Base-by-base conservation (phyloP, 1,140 invertebrate genomes). In the Ceratosolen solmsi region DNA sequence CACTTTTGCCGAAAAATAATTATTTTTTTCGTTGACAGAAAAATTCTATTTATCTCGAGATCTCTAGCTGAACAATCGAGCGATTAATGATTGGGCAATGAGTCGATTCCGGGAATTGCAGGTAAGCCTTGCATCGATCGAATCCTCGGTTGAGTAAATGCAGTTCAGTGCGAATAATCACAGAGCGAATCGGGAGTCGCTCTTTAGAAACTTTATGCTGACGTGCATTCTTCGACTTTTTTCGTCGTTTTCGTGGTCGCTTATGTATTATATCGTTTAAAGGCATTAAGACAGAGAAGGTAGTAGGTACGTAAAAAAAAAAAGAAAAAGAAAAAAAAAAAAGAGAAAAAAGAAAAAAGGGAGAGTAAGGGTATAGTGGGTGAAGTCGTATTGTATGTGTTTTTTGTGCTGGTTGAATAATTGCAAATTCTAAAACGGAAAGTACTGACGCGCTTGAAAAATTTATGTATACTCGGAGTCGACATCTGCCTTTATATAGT, bases 371-470 rank as follows among this genome's bases (percentile, higher is more conserved):
- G 38, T 13, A 46, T 13, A 46, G 51, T 54, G 46, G 25, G 4
- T n/a, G 17, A 30, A 73, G 30, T 13, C n/a, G 41, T n/a, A 71
- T 71, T 60, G 74, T 76, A 41, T 30, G 22, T 65, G 3, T 13
- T 41, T 22, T 72, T 33, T 36, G 78, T 17, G 71, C 72, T 60
- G 11, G 41, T 30, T 58, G 25, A 54, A 56, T 77, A 77, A 82
- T 82, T 77, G 68, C 54, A 38, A 77, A 82, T 72, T 82, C 60
- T 51, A 46, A 60, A 65, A 30, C 41, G 22, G 20, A 58, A 82
- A 58, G 33, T 60, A 71, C 73, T 68, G 54, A 80, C 58, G 71
- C 41, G 3, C 46, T 27, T 38, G 54, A 60, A 75, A 74, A 82
- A 77, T 77, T 82, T 72, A 77, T 77, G 30, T 36, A 51, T 72